Base-by-base conservation (phyloP, 2,888 invertebrate species). In the Brachyptera putata region DNA sequence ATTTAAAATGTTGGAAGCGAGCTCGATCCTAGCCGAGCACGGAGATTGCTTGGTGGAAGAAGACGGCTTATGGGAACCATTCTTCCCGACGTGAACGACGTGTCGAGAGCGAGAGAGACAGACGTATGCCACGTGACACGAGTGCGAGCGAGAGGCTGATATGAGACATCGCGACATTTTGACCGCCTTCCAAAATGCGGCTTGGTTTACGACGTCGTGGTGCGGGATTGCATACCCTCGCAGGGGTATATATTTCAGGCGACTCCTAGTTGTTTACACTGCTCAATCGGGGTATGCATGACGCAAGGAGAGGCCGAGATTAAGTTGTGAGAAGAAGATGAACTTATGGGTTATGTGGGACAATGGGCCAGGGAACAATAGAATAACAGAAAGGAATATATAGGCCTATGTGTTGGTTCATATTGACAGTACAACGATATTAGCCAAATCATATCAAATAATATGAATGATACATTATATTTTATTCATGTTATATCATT, bases 11-110 rank as follows among this genome's bases (percentile, higher is more conserved):
- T 48, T 30, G 49, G 48, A 56, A 49, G 37, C 36, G 22, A 43
- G 58, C 36, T 63, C 58, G 60, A 56, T 57, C 57, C n/a, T n/a
- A n/a, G 43, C 59, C 41, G 62, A 57, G 57, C 62, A 60, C 62
- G 62, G 49, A 60, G 60, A 60, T 62, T 63, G 62, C 59, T 50
- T 56, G 25, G 39, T 48, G 59, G 50, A 59, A 56, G 63, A 58
- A 60, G 63, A 63, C 58, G 60, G 62, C 63, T 63, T 62, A 56
- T 62, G 62, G 62, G 62, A 61, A 58, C 36, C 62, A 62, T 62
- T 62, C 21, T 21, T 26, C n/a, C 34, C 36, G 53, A 18, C 50
- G 43, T 21, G 43, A 46, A 56, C 60, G 46, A 59, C 59, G 56
- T 56, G 59, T 62, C 41, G 49, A n/a, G 39, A 16, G 34, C 36